Base-by-base conservation (phyloP, 2,797 vertebrate genomes). In the Botia almorhae region DNA sequence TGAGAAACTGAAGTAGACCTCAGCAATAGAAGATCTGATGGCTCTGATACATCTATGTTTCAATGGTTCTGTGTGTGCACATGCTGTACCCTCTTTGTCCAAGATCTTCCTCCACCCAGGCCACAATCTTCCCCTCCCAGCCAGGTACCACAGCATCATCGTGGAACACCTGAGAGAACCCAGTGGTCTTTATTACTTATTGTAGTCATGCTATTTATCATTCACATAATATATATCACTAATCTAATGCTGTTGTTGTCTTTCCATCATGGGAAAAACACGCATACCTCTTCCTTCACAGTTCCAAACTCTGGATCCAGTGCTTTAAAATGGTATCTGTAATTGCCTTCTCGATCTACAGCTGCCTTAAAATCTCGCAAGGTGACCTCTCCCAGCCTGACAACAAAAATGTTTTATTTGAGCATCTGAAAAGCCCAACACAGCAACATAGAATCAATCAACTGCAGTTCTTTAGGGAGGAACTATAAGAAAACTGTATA, bases 81-180 rank as follows among this genome's bases (percentile, higher is more conserved):
- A 21, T 29, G 7, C 33, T 63, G 81, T 76, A 85, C 83, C 81
- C 83, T 39, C 58, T 96, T 86, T 97, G 96, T 70, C 95, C 96
- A 1, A 95, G 96, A 86, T 99, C 97, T 89, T 99, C 98, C 91
- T 99, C 98, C 70, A 99, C 96, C 98, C 98, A 99, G 39, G 97
- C 98, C 83, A 99, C 98, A 39, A 99, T 99, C 93, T 99, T 99
- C 65, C 98, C 98, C 85, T 99, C 98, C 98, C 98, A 99, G 84
- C 98, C 98, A 11, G 98, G 98, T 72, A 99, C 95, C 50, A 98
- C 90, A 10, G 97, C 96, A 63, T 97, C 97, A 23, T 99, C 97
- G 46, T 97, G 96, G 90, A 99, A 98, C 68, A 99, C 95, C 97
- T 99, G 85, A 21, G 7, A 10, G 3, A 51, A 2, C 29, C 11